phyloP scores from a whole-genome alignment of 2,113 vertebrate genomes.

The Asarcornis scutulata region DNA sequence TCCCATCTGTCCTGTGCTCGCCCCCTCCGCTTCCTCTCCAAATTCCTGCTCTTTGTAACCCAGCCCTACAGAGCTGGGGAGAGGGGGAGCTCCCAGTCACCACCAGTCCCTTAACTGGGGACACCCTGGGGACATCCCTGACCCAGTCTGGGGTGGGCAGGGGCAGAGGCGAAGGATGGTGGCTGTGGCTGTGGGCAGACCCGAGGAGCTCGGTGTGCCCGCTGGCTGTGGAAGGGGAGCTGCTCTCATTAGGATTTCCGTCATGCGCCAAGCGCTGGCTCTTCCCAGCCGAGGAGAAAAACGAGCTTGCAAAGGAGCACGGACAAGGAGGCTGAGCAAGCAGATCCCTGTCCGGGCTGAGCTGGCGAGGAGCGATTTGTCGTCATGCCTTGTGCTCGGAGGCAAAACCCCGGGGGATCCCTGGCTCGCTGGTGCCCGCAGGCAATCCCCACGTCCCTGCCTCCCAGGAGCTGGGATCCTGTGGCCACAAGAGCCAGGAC shows the following conservation, averaged over 20 bases:
- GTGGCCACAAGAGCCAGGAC: background rate
- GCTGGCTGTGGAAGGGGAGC: background rate
- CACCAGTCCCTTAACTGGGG: background rate
- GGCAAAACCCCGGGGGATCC: background rate
- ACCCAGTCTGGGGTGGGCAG: background rate
- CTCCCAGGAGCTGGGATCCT: background rate
- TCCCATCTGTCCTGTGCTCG: conserved; percentile 8
- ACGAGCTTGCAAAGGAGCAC: background rate
- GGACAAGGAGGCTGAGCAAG: background rate
- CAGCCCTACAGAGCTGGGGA: background rate
- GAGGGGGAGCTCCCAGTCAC: background rate
- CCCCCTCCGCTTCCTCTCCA: background rate
- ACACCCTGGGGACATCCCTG: background rate
- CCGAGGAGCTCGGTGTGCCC: background rate
- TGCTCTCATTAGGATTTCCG: conserved; percentile 30
- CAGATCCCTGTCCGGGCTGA: background rate
- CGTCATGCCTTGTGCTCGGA: rapidly evolving
- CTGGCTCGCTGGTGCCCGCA: rapidly evolving
- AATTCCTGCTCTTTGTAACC: background rate
- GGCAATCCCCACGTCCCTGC: background rate
- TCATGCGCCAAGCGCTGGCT: background rate
- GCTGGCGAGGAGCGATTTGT: background rate
- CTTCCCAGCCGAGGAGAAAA: background rate
- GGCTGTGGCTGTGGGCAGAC: background rate
- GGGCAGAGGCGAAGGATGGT: background rate